Base-by-base conservation (phyloP, 2,888 invertebrate genomes). In the Pelosia muscerda region DNA sequence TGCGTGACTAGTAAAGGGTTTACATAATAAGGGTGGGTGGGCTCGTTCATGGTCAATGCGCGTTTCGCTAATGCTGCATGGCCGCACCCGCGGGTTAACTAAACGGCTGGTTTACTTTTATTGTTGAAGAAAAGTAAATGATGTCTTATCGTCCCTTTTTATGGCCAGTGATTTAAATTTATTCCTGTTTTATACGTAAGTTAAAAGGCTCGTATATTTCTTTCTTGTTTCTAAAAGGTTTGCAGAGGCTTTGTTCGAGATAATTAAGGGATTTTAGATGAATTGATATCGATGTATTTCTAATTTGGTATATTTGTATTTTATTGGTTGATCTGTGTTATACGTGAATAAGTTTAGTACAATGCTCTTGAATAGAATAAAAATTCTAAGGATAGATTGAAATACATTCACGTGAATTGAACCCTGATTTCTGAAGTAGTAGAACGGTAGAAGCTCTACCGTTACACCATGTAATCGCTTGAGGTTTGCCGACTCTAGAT, bases 11-110 rank as follows among this genome's bases (percentile, higher is more conserved):
- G 63, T 71, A 28, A 76, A 77, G 74, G 84, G 83, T 77, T 77
- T 71, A 68, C 73, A 65, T 80, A 77, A 72, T 70, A 70, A 74
- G 86, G 87, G 85, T 81, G 85, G 73, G 82, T 75, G 85, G 73
- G 82, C 75, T 58, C 23, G 67, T 74, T 86, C 86, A 88, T 75
- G 86, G 88, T 77, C 84, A 78, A 68, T 70, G 67, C 61, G 71
- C 65, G 73, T 74, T 75, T 64, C 66, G 66, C 69, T 71, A 77
- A 71, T 67, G 73, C 64, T 66, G 68, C 76, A 71, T 75, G 77
- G 70, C 79, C 84, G 74, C 84, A 63, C 81, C 81, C 77, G 31
- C 62, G 60, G 53, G 59, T 63, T 64, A 71, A 69, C 64, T 66
- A 72, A 75, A 65, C 68, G 55, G 61, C 10, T 28, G 75, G 65